Base-by-base conservation (phyloP, 2,797 vertebrate genomes). In the Odontamblyopus lacepedii region DNA sequence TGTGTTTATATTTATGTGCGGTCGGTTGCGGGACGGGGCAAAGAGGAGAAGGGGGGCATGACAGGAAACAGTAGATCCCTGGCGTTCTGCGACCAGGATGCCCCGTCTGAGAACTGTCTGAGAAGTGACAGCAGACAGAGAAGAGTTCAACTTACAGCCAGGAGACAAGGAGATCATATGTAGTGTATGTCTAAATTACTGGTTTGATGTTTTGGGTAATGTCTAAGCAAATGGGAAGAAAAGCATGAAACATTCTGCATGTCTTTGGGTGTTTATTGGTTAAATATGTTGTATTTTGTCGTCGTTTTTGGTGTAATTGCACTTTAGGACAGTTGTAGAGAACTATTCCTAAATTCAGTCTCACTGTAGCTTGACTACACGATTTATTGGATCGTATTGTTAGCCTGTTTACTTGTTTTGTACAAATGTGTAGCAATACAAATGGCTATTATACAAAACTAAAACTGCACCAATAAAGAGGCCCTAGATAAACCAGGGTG, bases 1-100 rank as follows among this genome's bases (percentile, higher is more conserved):
- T 91, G 87, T 88, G 81, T 89, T 85, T 89, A 78, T 86, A 78
- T 83, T 81, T 75, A 83, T 81, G 80, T 87, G 86, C 60, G 79
- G 81, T 57, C 78, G 70, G 69, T 48, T 48, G 35, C 13, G 12
- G 35, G 72, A 75, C 72, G 63, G 53, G 53, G 66, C 74, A 63
- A 13, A 11, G 56, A 73, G 73, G 69, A 69, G 71, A 75, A 78
- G 74, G 71, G 79, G 70, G 63, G 63, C 8, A n/a, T 8, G 63
- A 87, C 76, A 66, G 83, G 84, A 91, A 90, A 87, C 74, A 75
- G 78, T 78, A 76, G 82, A 89, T 78, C 83, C 71, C 67, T 59
- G 74, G 67, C 29, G 67, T 63, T 73, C 62, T 59, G 64, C 81
- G 84, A 82, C 74, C 76, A 71, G 73, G 73, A 72, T 74, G 66